phyloP scores from a whole-genome alignment of 2,797 vertebrate genomes.

The Coracias cyanogaster region DNA sequence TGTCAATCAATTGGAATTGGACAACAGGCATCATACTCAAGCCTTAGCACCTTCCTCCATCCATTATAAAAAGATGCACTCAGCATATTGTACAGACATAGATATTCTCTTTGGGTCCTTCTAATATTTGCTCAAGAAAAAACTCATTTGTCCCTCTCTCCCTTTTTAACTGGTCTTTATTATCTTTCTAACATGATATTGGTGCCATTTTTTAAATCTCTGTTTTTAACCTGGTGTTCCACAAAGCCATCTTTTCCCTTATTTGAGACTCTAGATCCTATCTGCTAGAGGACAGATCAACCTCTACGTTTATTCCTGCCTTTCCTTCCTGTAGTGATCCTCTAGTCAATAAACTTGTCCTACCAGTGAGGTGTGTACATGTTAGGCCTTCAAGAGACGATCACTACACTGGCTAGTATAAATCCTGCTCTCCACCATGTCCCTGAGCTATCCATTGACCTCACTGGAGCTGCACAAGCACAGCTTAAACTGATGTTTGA shows the following conservation, averaged over 20 bases:
- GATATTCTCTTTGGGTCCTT: not conserved
- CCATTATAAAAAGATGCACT: not conserved
- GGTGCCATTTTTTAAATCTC: not conserved
- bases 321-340: not conserved
- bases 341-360: not conserved
- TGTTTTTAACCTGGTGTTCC: not conserved
- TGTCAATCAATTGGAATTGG: not conserved
- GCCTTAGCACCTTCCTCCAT: not conserved
- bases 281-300: not conserved
- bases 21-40: not conserved
- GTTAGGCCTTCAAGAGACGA: not conserved
- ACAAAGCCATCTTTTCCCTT: not conserved
- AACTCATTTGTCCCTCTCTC: not conserved
- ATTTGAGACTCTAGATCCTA: not conserved
- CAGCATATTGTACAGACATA: too few relatives aligned
- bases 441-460: not conserved
- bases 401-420: not conserved
- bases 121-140: not conserved
- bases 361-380: not conserved
- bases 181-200: not conserved
- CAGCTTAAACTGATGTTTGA: not conserved
- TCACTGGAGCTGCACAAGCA: not conserved
- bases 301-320: not conserved
- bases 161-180: not conserved
- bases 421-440: not conserved